Base-by-base conservation (phyloP, 2,113 vertebrate genomes). In the Malurus alboscapulatus region DNA sequence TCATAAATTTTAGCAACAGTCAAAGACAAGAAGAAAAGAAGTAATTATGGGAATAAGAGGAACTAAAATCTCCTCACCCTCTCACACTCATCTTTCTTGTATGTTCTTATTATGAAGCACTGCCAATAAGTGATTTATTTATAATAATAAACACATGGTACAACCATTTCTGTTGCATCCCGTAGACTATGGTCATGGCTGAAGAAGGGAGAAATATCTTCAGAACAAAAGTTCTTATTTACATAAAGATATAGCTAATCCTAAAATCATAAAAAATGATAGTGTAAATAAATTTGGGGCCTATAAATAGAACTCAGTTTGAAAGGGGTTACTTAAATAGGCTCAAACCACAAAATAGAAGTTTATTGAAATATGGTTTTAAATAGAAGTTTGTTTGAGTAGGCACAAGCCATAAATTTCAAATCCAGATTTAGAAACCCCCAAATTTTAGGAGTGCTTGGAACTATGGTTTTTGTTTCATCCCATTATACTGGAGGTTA, bases 241-340 rank as follows among this genome's bases (percentile, higher is more conserved):
- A 71, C 51, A 67, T 75, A 84, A 91, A 94, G 71, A 91, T 85
- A 90, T 85, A 82, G 62, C 38, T 92, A 91, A 87, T 93, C 81
- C 69, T 92, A 75, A 94, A 90, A 85, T 79, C 57, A 72, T 80
- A 66, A 90, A 86, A 93, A 93, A 91, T 87, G 27, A 55, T 89
- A 85, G 42, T 77, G 85, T 95, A 95, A 96, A 96, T 96, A 95
- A 73, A 89, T 96, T 86, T 81, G 3, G 12, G n/a, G 14, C 29
- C 77, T 96, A 97, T 88, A 96, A 95, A 96, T 95, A 97, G 91
- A 92, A 83, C 34, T 90, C 73, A 86, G 45, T 96, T 96, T 96
- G 81, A 61, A 95, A 97, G 95, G 65, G 67, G 75, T 95, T 95
- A 92, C 90, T 88, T 94, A 95, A 94, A 95, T 84, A 91, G 92